Conservation (phyloP, 2,797 vertebrate species). For the Pantherophis alleghaniensis region DNA sequence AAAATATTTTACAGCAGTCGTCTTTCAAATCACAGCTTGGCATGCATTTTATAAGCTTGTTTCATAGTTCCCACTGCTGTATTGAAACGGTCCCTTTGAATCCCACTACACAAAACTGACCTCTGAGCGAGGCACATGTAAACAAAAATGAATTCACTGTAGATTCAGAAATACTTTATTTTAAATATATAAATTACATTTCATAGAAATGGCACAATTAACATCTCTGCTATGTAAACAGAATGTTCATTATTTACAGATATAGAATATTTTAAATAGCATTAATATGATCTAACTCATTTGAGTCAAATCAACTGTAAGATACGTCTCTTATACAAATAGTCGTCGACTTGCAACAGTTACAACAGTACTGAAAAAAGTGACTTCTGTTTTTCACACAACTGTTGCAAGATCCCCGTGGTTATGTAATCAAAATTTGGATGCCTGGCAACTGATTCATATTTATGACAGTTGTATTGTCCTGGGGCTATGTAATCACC, state of each 20-base stretch:
- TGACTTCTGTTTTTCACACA: neutral
- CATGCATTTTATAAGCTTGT: neutral
- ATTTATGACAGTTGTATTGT: neutral
- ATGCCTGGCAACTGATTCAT: neutral
- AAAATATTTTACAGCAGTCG: neutral
- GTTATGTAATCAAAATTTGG: neutral
- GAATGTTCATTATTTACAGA: slow-evolving; percentile 55
- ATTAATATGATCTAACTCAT: slow-evolving; percentile 53
- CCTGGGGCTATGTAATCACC: neutral
- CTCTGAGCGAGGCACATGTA: neutral
- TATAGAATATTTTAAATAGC: slow-evolving; percentile 58
- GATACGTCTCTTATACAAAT: slow-evolving; percentile 8
- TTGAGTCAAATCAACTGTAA: slow-evolving; percentile 57
- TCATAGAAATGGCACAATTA: slow-evolving; percentile 80
- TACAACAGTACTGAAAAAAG: neutral
- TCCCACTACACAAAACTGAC: neutral
- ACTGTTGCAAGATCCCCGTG: neutral
- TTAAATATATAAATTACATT: slow-evolving; percentile 71
- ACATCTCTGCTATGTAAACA: slow-evolving; percentile 48
- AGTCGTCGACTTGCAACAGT: neutral
- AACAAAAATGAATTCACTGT: neutral
- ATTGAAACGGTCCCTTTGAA: neutral
- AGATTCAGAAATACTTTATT: slow-evolving; percentile 55
- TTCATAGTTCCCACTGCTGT: neutral
- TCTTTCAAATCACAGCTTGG: neutral